Conservation (phyloP, 2,797 vertebrate species). For the Dallia pectoralis region DNA sequence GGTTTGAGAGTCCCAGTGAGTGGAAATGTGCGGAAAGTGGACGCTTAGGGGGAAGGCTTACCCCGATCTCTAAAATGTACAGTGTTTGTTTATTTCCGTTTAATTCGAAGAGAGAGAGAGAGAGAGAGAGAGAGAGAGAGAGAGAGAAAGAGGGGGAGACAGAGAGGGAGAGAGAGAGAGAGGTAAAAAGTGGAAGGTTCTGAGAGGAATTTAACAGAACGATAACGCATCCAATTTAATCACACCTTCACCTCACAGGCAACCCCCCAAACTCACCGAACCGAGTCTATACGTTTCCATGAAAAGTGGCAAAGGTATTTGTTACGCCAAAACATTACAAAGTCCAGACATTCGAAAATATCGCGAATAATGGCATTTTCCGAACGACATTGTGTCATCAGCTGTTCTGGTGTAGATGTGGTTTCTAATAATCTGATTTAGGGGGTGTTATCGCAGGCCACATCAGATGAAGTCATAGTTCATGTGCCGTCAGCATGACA, state of each 20-base stretch:
- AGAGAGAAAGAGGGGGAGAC: too few species aligned
- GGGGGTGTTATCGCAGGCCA: not conserved
- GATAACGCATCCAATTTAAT: not conserved
- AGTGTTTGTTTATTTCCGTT: too few species aligned
- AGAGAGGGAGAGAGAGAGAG: not conserved
- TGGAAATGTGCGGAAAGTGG: too few species aligned
- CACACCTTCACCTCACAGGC: not conserved
- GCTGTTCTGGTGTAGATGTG: not conserved
- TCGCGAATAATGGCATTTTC: not conserved
- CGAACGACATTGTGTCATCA: not conserved
- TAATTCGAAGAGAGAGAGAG: too few species aligned
- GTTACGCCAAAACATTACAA: not conserved
- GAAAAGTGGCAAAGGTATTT: not conserved
- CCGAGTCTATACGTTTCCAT: not conserved
- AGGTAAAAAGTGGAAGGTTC: not conserved
- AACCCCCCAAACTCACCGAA: not conserved
- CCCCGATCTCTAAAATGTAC: too few species aligned
- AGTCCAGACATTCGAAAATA: not conserved
- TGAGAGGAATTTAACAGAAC: not conserved
- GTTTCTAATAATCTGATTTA: not conserved
- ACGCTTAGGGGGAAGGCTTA: too few species aligned
- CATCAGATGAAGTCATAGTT: not conserved
- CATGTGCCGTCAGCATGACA: not conserved
- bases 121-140: too few species aligned
- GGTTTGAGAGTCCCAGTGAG: too few species aligned